phyloP scores from a whole-genome alignment of 2,113 vertebrate species.

The Poeciliopsis retropinna region DNA sequence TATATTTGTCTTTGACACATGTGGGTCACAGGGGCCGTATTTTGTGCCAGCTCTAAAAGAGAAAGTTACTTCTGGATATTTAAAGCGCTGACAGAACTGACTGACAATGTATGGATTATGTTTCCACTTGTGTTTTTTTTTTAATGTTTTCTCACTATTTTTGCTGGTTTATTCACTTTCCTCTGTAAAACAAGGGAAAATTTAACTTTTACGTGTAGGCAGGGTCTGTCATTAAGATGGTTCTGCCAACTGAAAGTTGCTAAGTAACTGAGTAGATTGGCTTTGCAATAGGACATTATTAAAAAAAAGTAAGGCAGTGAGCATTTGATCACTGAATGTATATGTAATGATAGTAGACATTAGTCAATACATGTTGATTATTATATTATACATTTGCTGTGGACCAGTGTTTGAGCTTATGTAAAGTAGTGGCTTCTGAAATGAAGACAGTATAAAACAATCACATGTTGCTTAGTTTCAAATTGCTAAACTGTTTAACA shows the following conservation, averaged over 20 bases:
- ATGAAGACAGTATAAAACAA: neutral
- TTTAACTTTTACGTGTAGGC: neutral
- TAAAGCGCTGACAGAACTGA: conserved; percentile 58
- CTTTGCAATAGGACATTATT: neutral
- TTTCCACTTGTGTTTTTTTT: conserved; percentile 22
- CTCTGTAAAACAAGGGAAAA: neutral
- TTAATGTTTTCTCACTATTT: neutral
- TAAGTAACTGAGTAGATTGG: neutral
- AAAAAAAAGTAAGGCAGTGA: neutral
- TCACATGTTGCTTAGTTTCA: neutral
- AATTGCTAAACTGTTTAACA: neutral
- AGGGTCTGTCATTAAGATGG: neutral
- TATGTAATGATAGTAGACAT: neutral
- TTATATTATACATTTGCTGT: neutral
- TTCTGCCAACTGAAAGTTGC: neutral
- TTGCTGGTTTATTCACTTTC: neutral
- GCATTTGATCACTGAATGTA: neutral
- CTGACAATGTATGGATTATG: conserved; percentile 50
- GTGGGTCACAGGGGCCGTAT: conserved; percentile 51
- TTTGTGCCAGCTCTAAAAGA: conserved; percentile 34
- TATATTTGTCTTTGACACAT: conserved; percentile 76
- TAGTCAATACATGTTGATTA: neutral
- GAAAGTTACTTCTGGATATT: conserved; percentile 56
- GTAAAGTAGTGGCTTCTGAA: neutral
- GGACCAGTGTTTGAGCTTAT: neutral